Percentiles rank a stretch among this genome's conserved stretches.
Conservation (phyloP, 2,113 vertebrate genomes). For the Cynocephalus volans region DNA sequence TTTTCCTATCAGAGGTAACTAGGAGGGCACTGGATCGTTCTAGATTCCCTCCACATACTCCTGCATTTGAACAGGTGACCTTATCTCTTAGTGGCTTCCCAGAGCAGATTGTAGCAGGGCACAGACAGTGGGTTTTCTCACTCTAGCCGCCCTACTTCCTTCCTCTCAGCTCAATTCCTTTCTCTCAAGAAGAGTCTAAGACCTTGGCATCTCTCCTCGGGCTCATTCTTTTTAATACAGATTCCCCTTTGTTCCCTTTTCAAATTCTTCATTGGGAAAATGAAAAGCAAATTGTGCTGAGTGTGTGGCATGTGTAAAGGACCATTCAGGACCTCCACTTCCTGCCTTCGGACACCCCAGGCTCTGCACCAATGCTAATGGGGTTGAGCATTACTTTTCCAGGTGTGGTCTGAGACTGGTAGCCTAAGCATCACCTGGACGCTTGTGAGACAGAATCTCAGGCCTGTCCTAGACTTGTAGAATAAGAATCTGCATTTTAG, state of each 20-base stretch:
- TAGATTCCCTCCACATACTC: not conserved
- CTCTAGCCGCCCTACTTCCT: not conserved
- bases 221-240: slow-evolving; percentile 26
- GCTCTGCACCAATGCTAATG: not conserved
- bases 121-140: not conserved
- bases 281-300: slow-evolving; percentile 15
- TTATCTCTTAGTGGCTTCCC: not conserved
- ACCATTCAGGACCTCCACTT: not conserved
- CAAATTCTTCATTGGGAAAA: slow-evolving; percentile 35
- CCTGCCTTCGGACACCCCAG: not conserved
- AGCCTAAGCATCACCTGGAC: not conserved
- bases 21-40: not conserved
- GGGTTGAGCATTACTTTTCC: not conserved
- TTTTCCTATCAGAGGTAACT: not conserved
- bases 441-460: not conserved
- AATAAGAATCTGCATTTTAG: slow-evolving; percentile 25
- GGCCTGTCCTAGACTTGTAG: not conserved
- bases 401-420: not conserved
- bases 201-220: not conserved
- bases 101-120: not conserved
- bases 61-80: not conserved
- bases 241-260: not conserved
- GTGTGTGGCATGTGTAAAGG: not conserved
- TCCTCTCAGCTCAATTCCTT: not conserved
- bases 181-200: not conserved